Evolutionary conservation across 1,140 invertebrate species (phyloP).

Genomic region (Heliothis virescens): DNA sequence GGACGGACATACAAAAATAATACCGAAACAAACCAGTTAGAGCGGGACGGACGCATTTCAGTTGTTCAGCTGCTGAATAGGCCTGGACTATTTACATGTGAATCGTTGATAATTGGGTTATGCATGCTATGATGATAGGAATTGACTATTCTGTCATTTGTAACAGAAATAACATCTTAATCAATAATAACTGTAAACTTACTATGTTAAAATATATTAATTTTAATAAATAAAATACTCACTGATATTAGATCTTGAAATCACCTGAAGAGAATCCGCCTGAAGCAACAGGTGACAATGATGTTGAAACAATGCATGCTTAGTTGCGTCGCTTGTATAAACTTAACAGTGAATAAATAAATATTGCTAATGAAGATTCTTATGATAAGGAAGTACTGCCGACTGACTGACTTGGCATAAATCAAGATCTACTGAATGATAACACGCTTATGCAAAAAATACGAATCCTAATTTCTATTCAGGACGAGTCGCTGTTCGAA

Average conservation of each 20-base stretch:
- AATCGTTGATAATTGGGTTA: slow-evolving; percentile 57
- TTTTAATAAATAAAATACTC: too few relatives aligned
- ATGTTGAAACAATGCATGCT: not conserved
- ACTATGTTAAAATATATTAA: too few relatives aligned
- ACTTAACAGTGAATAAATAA: slow-evolving; percentile 20
- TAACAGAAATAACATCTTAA: not conserved
- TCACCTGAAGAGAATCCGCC: not conserved
- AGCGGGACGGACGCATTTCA: slow-evolving; percentile 53
- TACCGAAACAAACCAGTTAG: slow-evolving; percentile 48
- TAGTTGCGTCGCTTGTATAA: not conserved
- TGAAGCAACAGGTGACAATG: not conserved
- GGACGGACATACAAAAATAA: slow-evolving; percentile 60
- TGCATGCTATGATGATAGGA: slow-evolving; percentile 46
- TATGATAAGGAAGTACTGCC: slow-evolving; percentile 26
- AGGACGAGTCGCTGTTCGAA: slow-evolving; percentile 22
- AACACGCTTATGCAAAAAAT: slow-evolving; percentile 32
- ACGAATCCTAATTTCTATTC: slow-evolving; percentile 32
- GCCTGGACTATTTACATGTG: slow-evolving; percentile 56
- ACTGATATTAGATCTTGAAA: too few relatives aligned
- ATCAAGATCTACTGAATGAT: slow-evolving; percentile 31
- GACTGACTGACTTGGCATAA: slow-evolving; percentile 19
- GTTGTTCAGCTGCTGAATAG: slow-evolving; percentile 49
- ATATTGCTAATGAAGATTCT: slow-evolving; percentile 29
- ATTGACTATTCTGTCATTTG: slow-evolving; percentile 48
- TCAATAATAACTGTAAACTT: too few relatives aligned